Evolutionary conservation across 2,113 vertebrate species (phyloP), one percentile per base, ranked within the genome.

Genomic region (Zosterops pallidus): DNA sequence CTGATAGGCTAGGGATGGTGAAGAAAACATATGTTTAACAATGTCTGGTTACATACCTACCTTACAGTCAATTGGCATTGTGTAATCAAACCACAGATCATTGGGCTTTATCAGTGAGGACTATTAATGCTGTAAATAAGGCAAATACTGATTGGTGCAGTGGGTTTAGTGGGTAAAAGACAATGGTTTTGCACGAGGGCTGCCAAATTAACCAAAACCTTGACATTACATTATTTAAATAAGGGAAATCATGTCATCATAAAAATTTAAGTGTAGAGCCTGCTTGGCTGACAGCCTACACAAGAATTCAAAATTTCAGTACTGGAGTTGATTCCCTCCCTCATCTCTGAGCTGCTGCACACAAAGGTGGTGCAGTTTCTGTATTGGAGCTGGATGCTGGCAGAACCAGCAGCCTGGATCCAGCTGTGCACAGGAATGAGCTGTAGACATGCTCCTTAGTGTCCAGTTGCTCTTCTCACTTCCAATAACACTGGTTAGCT

Each of bases 221-320:
- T 55, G 21, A 7, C 3, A 1, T 52, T n/a, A 8, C 8, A 9
- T 72, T 52, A 22, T 57, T 83, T 63, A 74, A 83, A 50, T 53
- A 14, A 81, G 44, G 6, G 63, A 57, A 65, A 46, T 25, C 3
- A 0, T 18, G 4, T 65, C 5, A 24, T 39, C 1, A 4, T 44
- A 46, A 46, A 60, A 74, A 14, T 14, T 14, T 1, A 25, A 7
- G 5, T 31, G 6, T n/a, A 35, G 42, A 75, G 35, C 14, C 19
- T 24, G 6, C 12, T 23, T 44, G 70, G 25, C 62, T 64, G 44
- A 68, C 64, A 83, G 33, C 57, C 63, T 78, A 25, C 12, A 6
- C 9, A 46, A 33, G 10, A 71, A 28, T 11, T 70, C 0, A 5
- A 5, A 35, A 10, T 71, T 29, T 75, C 0, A 3, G 3, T 44